Evolutionary conservation across 1,140 invertebrate species (phyloP).

Genomic region (Metaphire vulgaris): DNA sequence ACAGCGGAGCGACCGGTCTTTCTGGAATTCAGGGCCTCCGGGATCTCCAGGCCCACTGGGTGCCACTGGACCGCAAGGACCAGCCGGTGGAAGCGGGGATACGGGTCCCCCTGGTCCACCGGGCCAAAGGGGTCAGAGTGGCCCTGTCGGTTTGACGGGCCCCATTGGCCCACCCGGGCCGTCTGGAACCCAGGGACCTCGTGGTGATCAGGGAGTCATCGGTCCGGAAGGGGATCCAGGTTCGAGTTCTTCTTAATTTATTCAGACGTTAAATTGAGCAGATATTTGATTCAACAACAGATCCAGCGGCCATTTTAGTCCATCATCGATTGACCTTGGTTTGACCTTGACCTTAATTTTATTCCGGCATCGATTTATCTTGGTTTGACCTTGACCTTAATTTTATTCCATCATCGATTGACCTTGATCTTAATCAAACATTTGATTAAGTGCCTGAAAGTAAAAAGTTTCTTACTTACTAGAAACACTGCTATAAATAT

Average conservation of each 20-base stretch:
- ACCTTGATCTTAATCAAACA: no score
- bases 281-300: no score
- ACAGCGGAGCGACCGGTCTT: slow-evolving; percentile 26
- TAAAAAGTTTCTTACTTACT: no score
- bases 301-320: no score
- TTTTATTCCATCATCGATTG: no score
- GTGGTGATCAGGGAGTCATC: not conserved
- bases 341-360: no score
- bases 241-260: not conserved
- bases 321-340: no score
- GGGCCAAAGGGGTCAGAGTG: slow-evolving; percentile 15
- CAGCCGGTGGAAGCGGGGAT: slow-evolving; percentile 28
- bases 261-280: no score
- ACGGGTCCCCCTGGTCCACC: slow-evolving; percentile 28
- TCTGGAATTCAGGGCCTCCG: slow-evolving; percentile 25
- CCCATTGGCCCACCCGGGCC: slow-evolving; percentile 8
- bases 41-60: slow-evolving; percentile 24
- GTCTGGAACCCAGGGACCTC: not conserved
- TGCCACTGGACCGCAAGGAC: slow-evolving; percentile 19
- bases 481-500: no score
- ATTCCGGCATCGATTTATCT: no score
- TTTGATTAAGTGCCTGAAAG: no score
- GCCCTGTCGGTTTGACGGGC: not conserved
- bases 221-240: not conserved
- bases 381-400: no score